A percentile compares a stretch with the other conserved stretches of the same genome.
Conservation (phyloP, 2,888 invertebrate genomes). For the Cryptops parisi region DNA sequence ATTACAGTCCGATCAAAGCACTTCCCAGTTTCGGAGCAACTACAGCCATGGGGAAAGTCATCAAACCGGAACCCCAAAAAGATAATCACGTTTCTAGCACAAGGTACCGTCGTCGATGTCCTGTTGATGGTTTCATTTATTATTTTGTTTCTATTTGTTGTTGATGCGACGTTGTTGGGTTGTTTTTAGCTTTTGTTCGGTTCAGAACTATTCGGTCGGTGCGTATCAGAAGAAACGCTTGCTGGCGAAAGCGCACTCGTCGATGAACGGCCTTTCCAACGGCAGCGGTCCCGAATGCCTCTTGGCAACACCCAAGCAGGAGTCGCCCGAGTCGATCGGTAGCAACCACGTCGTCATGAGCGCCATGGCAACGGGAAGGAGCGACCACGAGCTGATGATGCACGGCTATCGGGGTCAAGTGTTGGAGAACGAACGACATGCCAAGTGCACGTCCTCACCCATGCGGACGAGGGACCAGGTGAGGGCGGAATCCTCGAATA, state of each 20-base stretch:
- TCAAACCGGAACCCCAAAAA: constrained; percentile 23
- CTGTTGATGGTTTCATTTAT: no score
- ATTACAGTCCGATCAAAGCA: constrained; percentile 21
- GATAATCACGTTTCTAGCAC: constrained; percentile 14
- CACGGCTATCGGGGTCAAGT: constrained; percentile 20
- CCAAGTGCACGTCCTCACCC: constrained; percentile 21
- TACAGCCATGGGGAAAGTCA: constrained; percentile 20
- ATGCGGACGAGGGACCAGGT: constrained; percentile 18
- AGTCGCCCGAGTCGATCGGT: background rate
- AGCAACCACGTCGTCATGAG: constrained; percentile 17
- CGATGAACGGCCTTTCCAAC: background rate
- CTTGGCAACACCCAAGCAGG: constrained; percentile 13
- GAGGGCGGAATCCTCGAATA: no score
- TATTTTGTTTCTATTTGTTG: constrained; percentile 8
- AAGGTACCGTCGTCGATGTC: constrained; percentile 6
- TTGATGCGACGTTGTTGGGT: no score
- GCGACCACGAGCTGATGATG: background rate
- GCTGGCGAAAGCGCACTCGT: constrained; percentile 66
- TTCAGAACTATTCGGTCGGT: constrained; percentile 14
- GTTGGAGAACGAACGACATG: constrained; percentile 21
- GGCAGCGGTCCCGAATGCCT: constrained; percentile 37
- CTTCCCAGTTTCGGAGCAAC: constrained; percentile 19
- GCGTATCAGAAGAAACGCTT: constrained; percentile 64
- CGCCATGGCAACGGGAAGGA: constrained; percentile 10
- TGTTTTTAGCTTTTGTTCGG: constrained; percentile 14